Base-by-base conservation (phyloP, 1,140 invertebrate species). In the Propsilocerus akamusi region DNA sequence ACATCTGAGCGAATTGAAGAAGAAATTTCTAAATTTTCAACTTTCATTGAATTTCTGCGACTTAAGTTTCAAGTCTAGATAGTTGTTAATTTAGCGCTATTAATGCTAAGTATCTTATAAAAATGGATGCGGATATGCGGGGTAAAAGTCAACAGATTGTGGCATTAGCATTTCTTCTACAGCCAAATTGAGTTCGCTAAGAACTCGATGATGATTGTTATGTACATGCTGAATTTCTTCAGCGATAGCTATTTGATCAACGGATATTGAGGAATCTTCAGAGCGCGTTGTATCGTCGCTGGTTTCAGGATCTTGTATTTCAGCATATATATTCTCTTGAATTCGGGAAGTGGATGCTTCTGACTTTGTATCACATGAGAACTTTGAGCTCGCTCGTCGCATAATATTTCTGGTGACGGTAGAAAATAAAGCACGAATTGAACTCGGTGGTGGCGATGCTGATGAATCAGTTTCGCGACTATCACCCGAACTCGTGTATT, bases 101-200 rank as follows among this genome's bases (percentile, higher is more conserved):
- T n/a, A n/a, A n/a, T n/a, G n/a, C n/a, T n/a, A n/a, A n/a, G n/a
- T n/a, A n/a, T n/a, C n/a, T n/a, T n/a, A n/a, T n/a, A n/a, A n/a
- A n/a, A n/a, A n/a, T n/a, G n/a, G n/a, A n/a, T n/a, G n/a, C n/a
- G n/a, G n/a, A n/a, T n/a, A n/a, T n/a, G n/a, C n/a, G n/a, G n/a
- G n/a, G n/a, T n/a, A n/a, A n/a, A n/a, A n/a, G n/a, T n/a, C n/a
- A n/a, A n/a, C n/a, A n/a, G n/a, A n/a, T n/a, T n/a, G 72, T 11
- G 82, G 84, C 83, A 87, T 87, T 48, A 87, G 66, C 85, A 90
- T 88, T 37, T 83, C 83, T 67, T 90, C 87, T 25, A 87, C 80
- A 55, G 85, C 84, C 26, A 90, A 71, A 70, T 90, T 90, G 30
- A 90, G 67, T 61, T 90, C 83, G 26, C 84, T 84, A 48, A 90